phyloP scores from a whole-genome alignment of 2,888 invertebrate genomes.

The Lasioglossum pauxillum region DNA sequence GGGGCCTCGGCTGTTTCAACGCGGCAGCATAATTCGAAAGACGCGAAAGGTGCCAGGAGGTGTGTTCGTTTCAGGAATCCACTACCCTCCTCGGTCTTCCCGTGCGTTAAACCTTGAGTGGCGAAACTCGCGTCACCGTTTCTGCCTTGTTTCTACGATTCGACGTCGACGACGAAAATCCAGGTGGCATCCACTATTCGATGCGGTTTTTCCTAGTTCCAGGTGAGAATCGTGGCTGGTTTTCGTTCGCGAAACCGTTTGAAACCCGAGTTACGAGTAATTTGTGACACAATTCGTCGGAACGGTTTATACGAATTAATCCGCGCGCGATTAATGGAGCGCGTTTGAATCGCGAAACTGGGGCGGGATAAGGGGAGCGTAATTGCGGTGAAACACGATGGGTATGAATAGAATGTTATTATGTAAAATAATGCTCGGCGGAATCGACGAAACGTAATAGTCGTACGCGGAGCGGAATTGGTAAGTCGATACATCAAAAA shows the following conservation, averaged over 20 bases:
- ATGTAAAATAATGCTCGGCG: conserved; percentile 8
- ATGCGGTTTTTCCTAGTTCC: conserved; percentile 20
- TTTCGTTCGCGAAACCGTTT: conserved; percentile 9
- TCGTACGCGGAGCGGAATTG: neutral
- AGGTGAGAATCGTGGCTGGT: neutral
- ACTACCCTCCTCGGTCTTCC: conserved; percentile 61
- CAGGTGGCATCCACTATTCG: neutral
- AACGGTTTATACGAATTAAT: conserved; percentile 31
- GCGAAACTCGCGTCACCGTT: conserved; percentile 63
- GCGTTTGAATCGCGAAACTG: conserved; percentile 37
- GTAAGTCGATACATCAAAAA: conserved; percentile 5
- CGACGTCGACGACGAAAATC: neutral
- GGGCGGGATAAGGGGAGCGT: conserved; percentile 27
- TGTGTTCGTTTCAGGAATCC: conserved; percentile 52
- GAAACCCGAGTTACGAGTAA: conserved; percentile 12
- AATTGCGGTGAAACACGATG: conserved; percentile 28
- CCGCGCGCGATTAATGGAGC: conserved; percentile 42
- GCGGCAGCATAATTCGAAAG: conserved; percentile 46
- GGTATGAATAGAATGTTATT: conserved; percentile 34
- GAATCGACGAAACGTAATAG: conserved; percentile 3
- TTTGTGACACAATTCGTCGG: conserved; percentile 34
- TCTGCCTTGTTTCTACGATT: conserved; percentile 51
- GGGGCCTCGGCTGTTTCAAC: conserved; percentile 10
- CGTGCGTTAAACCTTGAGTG: conserved; percentile 73
- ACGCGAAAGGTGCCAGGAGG: conserved; percentile 45